These are phyloP conservation scores for Armadillidium nasatum DNA, from an alignment of 1,140 invertebrate genomes.

Conservation along the genomic window DNA sequence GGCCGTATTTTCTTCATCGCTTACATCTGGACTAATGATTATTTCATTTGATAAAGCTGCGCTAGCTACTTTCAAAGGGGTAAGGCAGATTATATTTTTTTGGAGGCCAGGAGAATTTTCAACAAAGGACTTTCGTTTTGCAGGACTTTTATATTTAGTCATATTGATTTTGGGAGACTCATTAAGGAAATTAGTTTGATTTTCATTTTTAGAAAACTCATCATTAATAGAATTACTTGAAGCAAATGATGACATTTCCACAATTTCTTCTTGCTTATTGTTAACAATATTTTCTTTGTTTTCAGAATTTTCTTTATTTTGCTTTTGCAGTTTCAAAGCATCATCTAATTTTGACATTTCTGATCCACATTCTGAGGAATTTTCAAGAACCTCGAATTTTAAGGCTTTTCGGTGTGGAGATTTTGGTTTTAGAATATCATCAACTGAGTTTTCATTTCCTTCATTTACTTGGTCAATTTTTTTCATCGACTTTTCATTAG, in stretches of 20 bases:
- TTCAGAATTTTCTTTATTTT: not conserved
- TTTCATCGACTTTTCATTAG: not conserved
- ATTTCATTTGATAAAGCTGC: slow-evolving; percentile 4
- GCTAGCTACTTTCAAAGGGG: not conserved
- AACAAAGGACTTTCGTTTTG: not conserved
- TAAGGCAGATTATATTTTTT: not conserved
- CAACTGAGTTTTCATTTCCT: not conserved
- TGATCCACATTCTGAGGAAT: not conserved
- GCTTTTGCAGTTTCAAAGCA: not conserved
- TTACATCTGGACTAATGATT: not conserved
- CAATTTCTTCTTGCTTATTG: not conserved
- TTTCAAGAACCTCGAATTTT: not conserved
- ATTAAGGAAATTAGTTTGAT: too few relatives aligned
- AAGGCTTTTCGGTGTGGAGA: not conserved
- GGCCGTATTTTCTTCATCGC: not conserved
- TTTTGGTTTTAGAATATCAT: not conserved
- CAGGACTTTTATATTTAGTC: not conserved
- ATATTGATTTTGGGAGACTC: not conserved
- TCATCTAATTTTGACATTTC: not conserved
- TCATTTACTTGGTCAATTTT: not conserved
- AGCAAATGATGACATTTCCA: not conserved
- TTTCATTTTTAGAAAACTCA: too few relatives aligned
- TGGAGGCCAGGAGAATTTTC: not conserved
- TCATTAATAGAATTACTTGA: too few relatives aligned
- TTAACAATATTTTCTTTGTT: not conserved